These are phyloP conservation scores for Brachionus sp. DNA, from an alignment of 1,140 invertebrate species.

Conservation along the genomic window DNA sequence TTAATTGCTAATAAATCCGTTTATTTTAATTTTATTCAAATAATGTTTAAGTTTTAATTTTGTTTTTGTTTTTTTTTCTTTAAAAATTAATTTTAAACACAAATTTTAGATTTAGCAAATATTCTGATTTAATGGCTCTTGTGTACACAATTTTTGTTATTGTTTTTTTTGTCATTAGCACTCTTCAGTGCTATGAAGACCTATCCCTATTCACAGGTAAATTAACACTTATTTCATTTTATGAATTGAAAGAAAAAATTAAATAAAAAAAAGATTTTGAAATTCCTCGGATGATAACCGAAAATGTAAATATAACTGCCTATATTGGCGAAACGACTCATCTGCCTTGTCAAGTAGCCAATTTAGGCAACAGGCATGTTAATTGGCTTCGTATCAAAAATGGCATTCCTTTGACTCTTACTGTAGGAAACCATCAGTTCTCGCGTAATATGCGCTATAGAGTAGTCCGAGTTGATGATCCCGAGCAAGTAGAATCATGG, in stretches of 20 bases:
- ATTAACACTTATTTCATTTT: background rate
- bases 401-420: conserved; percentile 1
- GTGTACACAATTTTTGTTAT: background rate
- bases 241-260: background rate
- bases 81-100: background rate
- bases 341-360: conserved; percentile 13
- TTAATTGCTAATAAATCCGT: conserved; percentile 17
- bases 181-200: background rate
- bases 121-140: background rate
- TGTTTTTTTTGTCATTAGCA: background rate
- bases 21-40: conserved; percentile 9
- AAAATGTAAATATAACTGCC: background rate
- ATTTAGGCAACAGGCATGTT: conserved; percentile 24
- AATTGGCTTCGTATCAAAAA: conserved; percentile 22
- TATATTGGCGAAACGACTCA: conserved; percentile 18
- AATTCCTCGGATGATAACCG: background rate
- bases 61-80: background rate
- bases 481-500: conserved; percentile 1
- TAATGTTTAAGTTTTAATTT: background rate
- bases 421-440: conserved; percentile 39
- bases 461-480: background rate
- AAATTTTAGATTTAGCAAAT: background rate
- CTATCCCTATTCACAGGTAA: background rate
- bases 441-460: conserved; percentile 27
- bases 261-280: background rate